Evolutionary conservation across 2,113 vertebrate genomes (phyloP), one percentile per base, ranked within the genome.

Genomic region (Triplophysa siluroides): DNA sequence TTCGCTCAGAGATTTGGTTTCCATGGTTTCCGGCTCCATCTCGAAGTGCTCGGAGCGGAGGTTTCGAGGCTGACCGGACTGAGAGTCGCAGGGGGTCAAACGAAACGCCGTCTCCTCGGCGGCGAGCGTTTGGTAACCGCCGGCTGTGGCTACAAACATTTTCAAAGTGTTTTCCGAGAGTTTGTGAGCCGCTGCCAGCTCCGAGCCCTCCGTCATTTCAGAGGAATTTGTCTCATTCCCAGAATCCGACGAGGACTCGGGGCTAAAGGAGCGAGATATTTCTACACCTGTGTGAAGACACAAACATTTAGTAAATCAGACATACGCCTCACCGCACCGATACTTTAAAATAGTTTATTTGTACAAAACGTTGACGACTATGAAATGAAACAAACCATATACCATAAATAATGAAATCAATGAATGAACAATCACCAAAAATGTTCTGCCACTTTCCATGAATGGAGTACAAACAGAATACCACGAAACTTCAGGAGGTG

Each of bases 191-290:
- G 94, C 87, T 1, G 95, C 94, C 92, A 97, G 88, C 92, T 99
- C 98, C 54, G 97, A 99, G 89, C 92, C 98, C 92, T 99, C 98
- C 54, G 97, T 99, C 96, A 98, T 98, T 95, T 99, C 98, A 45
- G 98, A 99, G 79, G 98, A 99, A 91, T 99, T 99, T 84, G 98
- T 98, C 90, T 99, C 98, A 89, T 99, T 99, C 89, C 97, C 97
- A 85, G 98, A 99, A 95, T 99, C 98, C 78, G 98, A 99, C 29
- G 96, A 98, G 80, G 95, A 96, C 89, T 99, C 98, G 1, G 97
- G 98, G 86, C 98, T 99, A 94, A 98, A 99, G 80, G 96, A 95
- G 92, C 97, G 93, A 87, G 96, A 94, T 92, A 99, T 97, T 93
- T 95, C 94, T 94, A 98, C 96, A 97, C 96, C 98, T 99, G 95